Percentiles rank a stretch among this genome's conserved stretches.
These are phyloP conservation scores for Rhogogaster chlorosoma DNA, from an alignment of 2,888 invertebrate genomes.

Conservation along the genomic window DNA sequence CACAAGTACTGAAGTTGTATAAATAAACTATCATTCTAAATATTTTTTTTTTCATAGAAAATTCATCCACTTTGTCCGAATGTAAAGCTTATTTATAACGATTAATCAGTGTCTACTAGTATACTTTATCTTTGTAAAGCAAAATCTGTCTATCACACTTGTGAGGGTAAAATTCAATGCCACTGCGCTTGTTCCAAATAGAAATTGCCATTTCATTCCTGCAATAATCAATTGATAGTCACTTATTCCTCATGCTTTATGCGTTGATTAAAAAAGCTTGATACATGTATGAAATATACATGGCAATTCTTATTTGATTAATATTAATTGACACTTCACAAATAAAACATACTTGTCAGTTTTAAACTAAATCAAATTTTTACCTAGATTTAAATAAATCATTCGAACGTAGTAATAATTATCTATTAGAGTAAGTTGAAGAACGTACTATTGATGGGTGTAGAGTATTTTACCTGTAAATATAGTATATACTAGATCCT, in stretches of 20 bases:
- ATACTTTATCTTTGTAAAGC: neutral
- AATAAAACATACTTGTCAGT: constrained; percentile 54
- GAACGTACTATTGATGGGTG: constrained; percentile 16
- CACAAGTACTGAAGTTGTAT: neutral
- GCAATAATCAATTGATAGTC: neutral
- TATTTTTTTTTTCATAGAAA: neutral
- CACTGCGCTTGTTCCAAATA: constrained; percentile 66
- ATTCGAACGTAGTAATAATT: constrained; percentile 26
- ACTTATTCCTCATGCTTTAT: neutral
- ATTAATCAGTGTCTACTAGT: neutral
- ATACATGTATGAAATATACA: constrained; percentile 43
- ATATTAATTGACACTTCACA: constrained; percentile 68
- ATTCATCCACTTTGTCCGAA: neutral
- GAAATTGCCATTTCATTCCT: constrained; percentile 66
- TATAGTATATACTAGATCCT: constrained; percentile 7
- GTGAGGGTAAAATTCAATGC: constrained; percentile 56
- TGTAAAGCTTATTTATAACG: neutral
- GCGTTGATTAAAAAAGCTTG: neutral
- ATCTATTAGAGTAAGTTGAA: constrained; percentile 22
- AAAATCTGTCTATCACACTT: constrained; percentile 48
- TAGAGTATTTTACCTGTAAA: constrained; percentile 28
- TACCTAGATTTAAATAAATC: constrained; percentile 33
- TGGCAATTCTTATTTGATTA: constrained; percentile 72
- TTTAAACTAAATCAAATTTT: neutral
- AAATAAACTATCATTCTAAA: neutral